Evolutionary conservation across 35 echinoderm and acorn worm genomes (phyloP).

Genomic region (Ophioderma brevispina): DNA sequence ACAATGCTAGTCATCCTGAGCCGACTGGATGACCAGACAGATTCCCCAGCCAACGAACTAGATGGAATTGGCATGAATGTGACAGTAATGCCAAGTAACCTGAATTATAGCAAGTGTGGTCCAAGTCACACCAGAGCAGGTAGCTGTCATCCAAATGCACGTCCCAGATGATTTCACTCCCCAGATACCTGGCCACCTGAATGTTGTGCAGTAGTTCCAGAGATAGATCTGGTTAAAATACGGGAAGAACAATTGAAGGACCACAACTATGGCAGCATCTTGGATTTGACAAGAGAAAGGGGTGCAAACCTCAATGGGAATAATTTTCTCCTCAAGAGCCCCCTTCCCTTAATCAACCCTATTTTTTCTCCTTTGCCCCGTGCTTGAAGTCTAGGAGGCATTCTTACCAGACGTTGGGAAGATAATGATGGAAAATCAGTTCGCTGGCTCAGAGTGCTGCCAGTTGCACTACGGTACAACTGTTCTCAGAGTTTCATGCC

Average conservation of each 20-base stretch:
- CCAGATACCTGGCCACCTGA: too few relatives aligned
- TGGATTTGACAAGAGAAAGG: slow-evolving; percentile 13
- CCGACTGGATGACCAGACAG: too few relatives aligned
- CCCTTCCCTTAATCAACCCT: slow-evolving; percentile 29
- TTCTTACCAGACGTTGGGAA: slow-evolving; percentile 54
- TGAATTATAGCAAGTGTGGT: too few relatives aligned
- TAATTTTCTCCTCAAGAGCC: slow-evolving; percentile 17
- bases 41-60: too few relatives aligned
- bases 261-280: not conserved
- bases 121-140: too few relatives aligned
- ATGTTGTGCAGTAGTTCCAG: not conserved
- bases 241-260: slow-evolving; percentile 31
- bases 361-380: slow-evolving; percentile 38
- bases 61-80: too few relatives aligned
- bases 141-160: too few relatives aligned
- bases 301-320: not conserved
- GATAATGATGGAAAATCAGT: not conserved
- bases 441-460: not conserved
- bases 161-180: too few relatives aligned
- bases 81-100: too few relatives aligned
- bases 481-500: slow-evolving; percentile 18
- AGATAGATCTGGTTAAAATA: not conserved
- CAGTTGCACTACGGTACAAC: not conserved
- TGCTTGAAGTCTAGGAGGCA: slow-evolving; percentile 15
- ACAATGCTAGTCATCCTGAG: too few relatives aligned